Evolutionary conservation across 2,113 vertebrate genomes (phyloP), one percentile per base, ranked within the genome.

Genomic region (Sciurus niger): DNA sequence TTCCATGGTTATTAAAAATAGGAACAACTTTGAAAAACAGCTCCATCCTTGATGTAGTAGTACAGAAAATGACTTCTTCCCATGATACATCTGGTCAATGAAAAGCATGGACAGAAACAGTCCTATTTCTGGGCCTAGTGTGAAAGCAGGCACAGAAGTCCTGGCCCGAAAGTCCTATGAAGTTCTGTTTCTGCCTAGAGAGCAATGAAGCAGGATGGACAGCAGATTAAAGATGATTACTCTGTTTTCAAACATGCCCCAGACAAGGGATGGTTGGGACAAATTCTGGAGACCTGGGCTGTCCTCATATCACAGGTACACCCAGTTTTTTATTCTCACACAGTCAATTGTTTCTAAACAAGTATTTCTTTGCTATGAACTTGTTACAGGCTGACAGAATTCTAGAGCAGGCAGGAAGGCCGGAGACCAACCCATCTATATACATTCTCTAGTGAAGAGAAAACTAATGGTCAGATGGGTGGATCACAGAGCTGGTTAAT

Each of bases 61-160:
- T 68, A 30, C 82, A 96, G 84, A 89, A 90, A 68, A 14, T 85
- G 46, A 83, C 22, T 85, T 86, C 70, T 67, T 67, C n/a, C 32
- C 34, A 92, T 20, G 55, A 16, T 12, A 17, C 74, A 55, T 55
- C 2, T 18, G 12, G 18, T 82, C n/a, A 73, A 16, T 70, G 87
- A 82, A 92, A 80, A 77, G 43, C 48, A 72, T 65, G 25, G 6
- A 4, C 32, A 93, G 65, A 88, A 94, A 65, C 10, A 95, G 67
- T 16, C 48, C 65, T 12, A 2, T 73, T 37, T 60, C 74, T 46
- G 37, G 51, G 74, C 24, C 55, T 86, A 22, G 25, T 78, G 48
- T 73, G 72, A 74, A 88, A 74, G 32, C n/a, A 79, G n/a, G 48
- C 60, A 65, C 4, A 16, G 32, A 40, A 84, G 82, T 30, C 48